A percentile compares a stretch with the other conserved stretches of the same genome.
Evolutionary conservation across 2,888 invertebrate genomes (phyloP).

Genomic region (Leucophenga maculata): DNA sequence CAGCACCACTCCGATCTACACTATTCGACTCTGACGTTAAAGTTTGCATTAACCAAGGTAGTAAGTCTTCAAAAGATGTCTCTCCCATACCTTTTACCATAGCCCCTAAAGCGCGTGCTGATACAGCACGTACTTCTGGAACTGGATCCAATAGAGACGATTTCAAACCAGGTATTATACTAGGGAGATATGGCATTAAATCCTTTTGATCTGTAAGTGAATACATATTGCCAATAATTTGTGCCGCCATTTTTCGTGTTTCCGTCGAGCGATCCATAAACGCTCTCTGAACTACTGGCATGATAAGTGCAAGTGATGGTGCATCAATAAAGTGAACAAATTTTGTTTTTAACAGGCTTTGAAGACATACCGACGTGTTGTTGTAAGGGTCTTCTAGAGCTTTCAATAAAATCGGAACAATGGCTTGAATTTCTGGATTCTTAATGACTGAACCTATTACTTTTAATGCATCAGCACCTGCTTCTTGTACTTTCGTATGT

Average conservation of each 20-base stretch:
- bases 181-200: constrained; percentile 94
- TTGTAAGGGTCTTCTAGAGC: constrained; percentile 97
- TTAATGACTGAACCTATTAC: constrained; percentile 98
- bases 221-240: constrained; percentile 99
- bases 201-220: constrained; percentile 99
- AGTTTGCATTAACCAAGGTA: constrained; percentile 99
- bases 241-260: constrained; percentile 98
- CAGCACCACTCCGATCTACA: constrained; percentile 96
- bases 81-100: constrained; percentile 99
- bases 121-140: constrained; percentile 96
- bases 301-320: constrained; percentile 97
- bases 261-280: constrained; percentile 98
- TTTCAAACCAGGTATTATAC: constrained; percentile 96
- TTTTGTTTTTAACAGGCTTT: constrained; percentile 93
- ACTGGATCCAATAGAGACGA: constrained; percentile 97
- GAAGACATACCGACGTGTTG: constrained; percentile 93
- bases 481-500: constrained; percentile 96
- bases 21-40: constrained; percentile 95
- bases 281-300: constrained; percentile 98
- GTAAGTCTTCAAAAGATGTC: constrained; percentile 92
- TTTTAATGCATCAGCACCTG: constrained; percentile 95
- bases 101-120: constrained; percentile 95
- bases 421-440: constrained; percentile 98
- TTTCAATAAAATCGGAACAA: constrained; percentile 87
- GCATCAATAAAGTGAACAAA: constrained; percentile 99